Evolutionary conservation across 2,113 vertebrate species (phyloP), one percentile per base, ranked within the genome.

Genomic region (Podarcis raffonei): DNA sequence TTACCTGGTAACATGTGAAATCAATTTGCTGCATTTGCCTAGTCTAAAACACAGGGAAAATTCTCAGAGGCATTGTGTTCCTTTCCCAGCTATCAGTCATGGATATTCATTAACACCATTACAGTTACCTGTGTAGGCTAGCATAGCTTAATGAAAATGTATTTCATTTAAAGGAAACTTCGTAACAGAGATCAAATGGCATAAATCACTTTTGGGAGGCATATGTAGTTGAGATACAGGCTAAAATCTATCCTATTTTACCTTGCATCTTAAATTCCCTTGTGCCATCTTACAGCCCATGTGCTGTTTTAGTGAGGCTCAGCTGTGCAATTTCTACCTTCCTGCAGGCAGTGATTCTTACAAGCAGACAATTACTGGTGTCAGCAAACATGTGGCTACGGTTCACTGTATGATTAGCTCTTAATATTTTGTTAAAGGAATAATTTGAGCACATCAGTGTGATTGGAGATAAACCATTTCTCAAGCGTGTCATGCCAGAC

Each of bases 401-500:
- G 95, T 91, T 96, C 90, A 89, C 95, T 93, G 90, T 88, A 1
- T 62, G 74, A 95, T 92, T 95, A 96, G 90, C 93, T 93, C 88
- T 91, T 95, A 92, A 83, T 92, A 91, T 94, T 96, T 95, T 92
- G 92, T 48, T 92, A 94, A 87, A 92, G 90, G 86, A 90, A 87
- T 89, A 89, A 89, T 93, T 93, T 94, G 93, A 95, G 93, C 85
- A 75, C 83, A 68, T 92, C 83, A 87, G 7, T 91, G 75, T 86
- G 84, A 89, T 91, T 42, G 12, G 86, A 94, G 69, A 82, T 89
- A 94, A 94, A 92, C 91, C 82, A 85, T 42, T 91, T 88, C 89
- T 85, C 23, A 84, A 87, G 76, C 13, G 0, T 13, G n/a, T 87
- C 66, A 69, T 39, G 78, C 83, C 76, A 82, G 84, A 75, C 88